Evolutionary conservation across 2,113 vertebrate species (phyloP).

Genomic region (Polypterus senegalus): DNA sequence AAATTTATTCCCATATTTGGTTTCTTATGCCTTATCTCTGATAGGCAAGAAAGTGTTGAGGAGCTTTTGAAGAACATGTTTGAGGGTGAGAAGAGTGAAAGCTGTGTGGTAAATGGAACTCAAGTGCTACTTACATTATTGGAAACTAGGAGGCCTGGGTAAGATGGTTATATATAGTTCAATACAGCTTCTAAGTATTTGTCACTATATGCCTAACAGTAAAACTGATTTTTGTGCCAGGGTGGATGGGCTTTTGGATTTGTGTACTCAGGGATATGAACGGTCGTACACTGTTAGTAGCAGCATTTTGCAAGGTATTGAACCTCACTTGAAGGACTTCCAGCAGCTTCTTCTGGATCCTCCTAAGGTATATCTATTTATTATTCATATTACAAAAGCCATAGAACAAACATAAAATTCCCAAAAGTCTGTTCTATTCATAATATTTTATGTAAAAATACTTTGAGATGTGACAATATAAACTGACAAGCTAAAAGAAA

Average conservation of each 20-base stretch:
- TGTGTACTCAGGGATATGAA: slow-evolving; percentile 92
- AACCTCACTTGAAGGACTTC: slow-evolving; percentile 87
- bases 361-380: slow-evolving; percentile 63
- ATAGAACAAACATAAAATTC: too few relatives aligned
- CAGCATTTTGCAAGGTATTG: slow-evolving; percentile 76
- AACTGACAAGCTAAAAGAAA: too few relatives aligned
- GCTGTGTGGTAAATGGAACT: slow-evolving; percentile 79
- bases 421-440: too few relatives aligned
- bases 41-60: slow-evolving; percentile 80
- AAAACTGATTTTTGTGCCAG: slow-evolving; percentile 33
- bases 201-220: too few relatives aligned
- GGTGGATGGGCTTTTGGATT: slow-evolving; percentile 83
- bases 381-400: too few relatives aligned
- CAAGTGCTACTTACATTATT: slow-evolving; percentile 85
- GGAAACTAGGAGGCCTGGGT: slow-evolving; percentile 81
- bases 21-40: slow-evolving; percentile 9
- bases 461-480: too few relatives aligned
- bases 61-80: slow-evolving; percentile 88
- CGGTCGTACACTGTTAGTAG: slow-evolving; percentile 73
- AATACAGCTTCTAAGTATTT: too few relatives aligned
- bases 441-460: too few relatives aligned
- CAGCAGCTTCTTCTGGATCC: slow-evolving; percentile 84
- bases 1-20: too few relatives aligned
- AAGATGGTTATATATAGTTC: slow-evolving; percentile 24
- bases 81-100: slow-evolving; percentile 68